A percentile compares a stretch with the other conserved stretches of the same genome.
Conservation (phyloP, 2,797 vertebrate genomes). For the Tragelaphus eurycerus region DNA sequence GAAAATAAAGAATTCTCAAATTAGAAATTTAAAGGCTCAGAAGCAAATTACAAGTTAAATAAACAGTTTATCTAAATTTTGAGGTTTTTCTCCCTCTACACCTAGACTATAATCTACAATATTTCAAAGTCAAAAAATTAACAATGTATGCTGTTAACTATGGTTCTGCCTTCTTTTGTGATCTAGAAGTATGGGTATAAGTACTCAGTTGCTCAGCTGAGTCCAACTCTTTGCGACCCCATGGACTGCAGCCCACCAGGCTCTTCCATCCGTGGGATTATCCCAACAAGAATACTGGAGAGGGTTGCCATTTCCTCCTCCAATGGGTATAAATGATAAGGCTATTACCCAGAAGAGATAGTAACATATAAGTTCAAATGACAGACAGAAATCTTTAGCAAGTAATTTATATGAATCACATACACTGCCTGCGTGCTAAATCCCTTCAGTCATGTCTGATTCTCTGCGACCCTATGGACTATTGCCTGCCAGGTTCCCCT, state of each 20-base stretch:
- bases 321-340: neutral
- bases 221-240: neutral
- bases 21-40: neutral
- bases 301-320: neutral
- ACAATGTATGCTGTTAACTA: neutral
- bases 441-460: neutral
- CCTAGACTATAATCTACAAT: neutral
- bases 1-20: neutral
- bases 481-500: neutral
- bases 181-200: neutral
- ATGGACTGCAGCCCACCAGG: neutral
- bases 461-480: neutral
- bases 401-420: neutral
- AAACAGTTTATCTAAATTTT: neutral
- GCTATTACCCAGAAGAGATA: neutral
- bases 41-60: neutral
- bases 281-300: neutral
- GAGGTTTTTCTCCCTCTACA: neutral
- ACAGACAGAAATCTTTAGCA: neutral
- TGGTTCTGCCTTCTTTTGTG: neutral
- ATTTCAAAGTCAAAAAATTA: neutral
- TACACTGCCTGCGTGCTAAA: neutral
- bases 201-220: neutral
- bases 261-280: neutral
- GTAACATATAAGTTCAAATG: neutral